Evolutionary conservation across 2,888 invertebrate species (phyloP).

Genomic region (Matsumyia berberina): DNA sequence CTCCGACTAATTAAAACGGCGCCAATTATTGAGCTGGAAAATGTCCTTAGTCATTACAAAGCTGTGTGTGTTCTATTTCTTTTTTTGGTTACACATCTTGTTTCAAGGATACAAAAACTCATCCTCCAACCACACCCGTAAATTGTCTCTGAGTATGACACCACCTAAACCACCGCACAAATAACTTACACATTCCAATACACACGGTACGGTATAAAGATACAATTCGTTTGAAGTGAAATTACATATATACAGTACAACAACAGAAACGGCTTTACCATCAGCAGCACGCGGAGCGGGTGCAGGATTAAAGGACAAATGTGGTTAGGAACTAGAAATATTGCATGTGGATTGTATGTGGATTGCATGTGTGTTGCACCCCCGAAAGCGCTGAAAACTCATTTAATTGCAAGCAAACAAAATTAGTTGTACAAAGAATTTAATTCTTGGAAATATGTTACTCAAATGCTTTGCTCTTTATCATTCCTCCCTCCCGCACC

Average conservation of each 20-base stretch:
- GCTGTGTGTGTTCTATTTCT: background rate
- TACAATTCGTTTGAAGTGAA: conserved; percentile 5
- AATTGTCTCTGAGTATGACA: no score
- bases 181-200: conserved; percentile 1
- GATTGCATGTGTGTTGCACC: background rate
- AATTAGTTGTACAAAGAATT: conserved; percentile 64
- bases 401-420: conserved; percentile 56
- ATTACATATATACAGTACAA: background rate
- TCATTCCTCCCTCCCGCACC: conserved; percentile 8
- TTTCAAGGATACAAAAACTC: no score
- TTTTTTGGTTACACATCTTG: background rate
- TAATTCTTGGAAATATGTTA: conserved; percentile 52
- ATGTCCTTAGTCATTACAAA: conserved; percentile 5
- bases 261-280: no score
- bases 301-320: background rate
- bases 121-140: no score
- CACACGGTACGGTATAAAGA: background rate
- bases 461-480: conserved; percentile 34
- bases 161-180: background rate
- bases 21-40: conserved; percentile 13
- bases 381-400: conserved; percentile 21
- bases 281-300: no score
- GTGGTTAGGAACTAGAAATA: conserved; percentile 1
- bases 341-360: no score
- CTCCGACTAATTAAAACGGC: background rate